A percentile compares a stretch with the other conserved stretches of the same genome.
phyloP scores from a whole-genome alignment of 2,888 invertebrate genomes.

The Tipula lateralis region DNA sequence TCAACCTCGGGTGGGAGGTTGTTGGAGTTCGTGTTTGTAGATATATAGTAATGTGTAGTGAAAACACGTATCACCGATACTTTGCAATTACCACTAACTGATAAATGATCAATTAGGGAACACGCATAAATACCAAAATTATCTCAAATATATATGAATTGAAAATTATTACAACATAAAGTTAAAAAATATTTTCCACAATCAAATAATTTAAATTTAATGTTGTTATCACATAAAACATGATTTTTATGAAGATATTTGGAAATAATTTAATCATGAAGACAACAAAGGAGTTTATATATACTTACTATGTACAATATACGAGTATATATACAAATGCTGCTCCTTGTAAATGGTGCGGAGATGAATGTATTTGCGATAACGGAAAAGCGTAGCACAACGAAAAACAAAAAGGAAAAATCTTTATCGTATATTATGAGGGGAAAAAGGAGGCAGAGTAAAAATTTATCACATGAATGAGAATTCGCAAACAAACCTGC shows the following conservation, averaged over 20 bases:
- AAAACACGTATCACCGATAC: too few species aligned
- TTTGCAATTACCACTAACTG: too few species aligned
- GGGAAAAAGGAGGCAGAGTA: background rate
- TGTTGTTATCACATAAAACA: background rate
- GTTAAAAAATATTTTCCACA: background rate
- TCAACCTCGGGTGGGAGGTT: too few species aligned
- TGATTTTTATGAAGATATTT: background rate
- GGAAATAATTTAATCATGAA: background rate
- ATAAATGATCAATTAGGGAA: background rate
- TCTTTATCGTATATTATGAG: background rate
- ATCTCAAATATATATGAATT: background rate
- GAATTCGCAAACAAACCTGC: background rate
- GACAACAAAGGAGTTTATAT: background rate
- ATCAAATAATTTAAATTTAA: background rate
- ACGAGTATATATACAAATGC: background rate
- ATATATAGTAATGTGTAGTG: too few species aligned
- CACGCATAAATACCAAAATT: background rate
- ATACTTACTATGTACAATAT: background rate
- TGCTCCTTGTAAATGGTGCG: background rate
- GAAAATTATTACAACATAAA: background rate
- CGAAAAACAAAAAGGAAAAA: background rate
- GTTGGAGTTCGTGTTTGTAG: too few species aligned
- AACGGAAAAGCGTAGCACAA: background rate
- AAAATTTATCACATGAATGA: slow-evolving; percentile 11
- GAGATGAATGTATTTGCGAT: background rate